Percentiles rank a stretch among this genome's conserved stretches.
Conservation (phyloP, 2,888 invertebrate species). For the Cryptophagus acutangulus region DNA sequence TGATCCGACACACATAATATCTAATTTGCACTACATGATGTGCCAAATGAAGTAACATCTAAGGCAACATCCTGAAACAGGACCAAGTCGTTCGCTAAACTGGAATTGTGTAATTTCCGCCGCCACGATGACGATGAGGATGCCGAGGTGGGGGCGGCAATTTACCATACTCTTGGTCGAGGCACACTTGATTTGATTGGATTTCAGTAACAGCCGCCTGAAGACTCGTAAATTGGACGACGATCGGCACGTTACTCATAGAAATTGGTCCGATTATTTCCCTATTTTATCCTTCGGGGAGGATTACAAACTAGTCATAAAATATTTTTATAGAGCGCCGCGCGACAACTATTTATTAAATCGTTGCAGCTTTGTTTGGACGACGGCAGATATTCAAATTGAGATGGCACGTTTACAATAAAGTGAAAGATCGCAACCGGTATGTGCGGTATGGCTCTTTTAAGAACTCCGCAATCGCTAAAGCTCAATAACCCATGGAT, state of each 20-base stretch:
- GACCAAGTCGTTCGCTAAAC: constrained; percentile 38
- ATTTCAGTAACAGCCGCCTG: constrained; percentile 42
- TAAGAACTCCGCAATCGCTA: constrained; percentile 28
- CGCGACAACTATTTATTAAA: no score
- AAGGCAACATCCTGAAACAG: constrained; percentile 35
- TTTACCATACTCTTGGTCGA: constrained; percentile 28
- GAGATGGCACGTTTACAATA: constrained; percentile 31
- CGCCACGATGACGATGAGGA: constrained; percentile 36
- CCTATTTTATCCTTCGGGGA: constrained; percentile 31
- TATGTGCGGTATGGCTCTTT: constrained; percentile 26
- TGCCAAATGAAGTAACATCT: constrained; percentile 33
- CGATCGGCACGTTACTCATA: constrained; percentile 39
- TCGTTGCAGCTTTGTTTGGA: no score
- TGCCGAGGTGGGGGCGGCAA: constrained; percentile 21
- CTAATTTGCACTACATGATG: constrained; percentile 31
- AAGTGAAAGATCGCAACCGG: constrained; percentile 30
- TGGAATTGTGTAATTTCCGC: constrained; percentile 45
- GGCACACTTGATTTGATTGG: constrained; percentile 44
- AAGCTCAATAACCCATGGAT: constrained; percentile 29
- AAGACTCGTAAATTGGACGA: constrained; percentile 42
- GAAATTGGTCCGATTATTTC: constrained; percentile 36
- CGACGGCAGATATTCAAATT: constrained; percentile 26
- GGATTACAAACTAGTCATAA: constrained; percentile 18
- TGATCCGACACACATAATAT: no score
- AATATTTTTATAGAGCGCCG: no score